Base-by-base conservation (phyloP, 2,888 invertebrate genomes). In the Microchrysa polita region DNA sequence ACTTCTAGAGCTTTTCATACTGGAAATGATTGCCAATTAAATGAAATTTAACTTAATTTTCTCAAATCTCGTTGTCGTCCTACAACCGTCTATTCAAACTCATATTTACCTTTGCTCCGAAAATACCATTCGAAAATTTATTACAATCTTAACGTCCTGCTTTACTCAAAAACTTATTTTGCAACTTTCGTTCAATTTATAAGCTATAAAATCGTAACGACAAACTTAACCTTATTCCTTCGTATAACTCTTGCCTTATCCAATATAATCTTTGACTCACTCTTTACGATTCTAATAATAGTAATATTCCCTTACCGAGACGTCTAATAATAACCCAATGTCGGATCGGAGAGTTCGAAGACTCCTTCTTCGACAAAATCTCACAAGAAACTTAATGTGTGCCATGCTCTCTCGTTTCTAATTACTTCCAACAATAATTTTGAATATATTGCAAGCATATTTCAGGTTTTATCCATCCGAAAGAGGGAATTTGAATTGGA, bases 401-500 rank as follows among this genome's bases (percentile, higher is more conserved):
- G 27, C 27, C 27, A 34, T 34, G 27, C 27, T 48, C 16, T 40
- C 67, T 52, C 52, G 23, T 55, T 69, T 55, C 57, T 69, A 69
- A 69, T 69, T 69, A 69, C 57, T 34, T 14, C 57, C 22, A 22
- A 57, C 69, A 55, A 55, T 69, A 69, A 69, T 69, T 69, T 57
- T 67, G 67, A 53, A 34, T 67, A 67, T 69, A 55, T 55, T 34
- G 55, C 27, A 44, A 69, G 20, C 69, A 69, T 69, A 69, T 55
- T 69, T 20, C 57, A 55, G 40, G 34, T 69, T 57, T 69, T 55
- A 55, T 55, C 69, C n/a, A n/a, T n/a, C 69, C 22, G 9, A 34
- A 55, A 55, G 22, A 55, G 18, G 55, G 55, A 55, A 55, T 20
- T 55, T 18, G 20, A 10, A 55, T 2, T 20, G 48, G 12, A 48